These are phyloP conservation scores for Hesperia comma DNA, from an alignment of 2,888 invertebrate species.

Conservation along the genomic window DNA sequence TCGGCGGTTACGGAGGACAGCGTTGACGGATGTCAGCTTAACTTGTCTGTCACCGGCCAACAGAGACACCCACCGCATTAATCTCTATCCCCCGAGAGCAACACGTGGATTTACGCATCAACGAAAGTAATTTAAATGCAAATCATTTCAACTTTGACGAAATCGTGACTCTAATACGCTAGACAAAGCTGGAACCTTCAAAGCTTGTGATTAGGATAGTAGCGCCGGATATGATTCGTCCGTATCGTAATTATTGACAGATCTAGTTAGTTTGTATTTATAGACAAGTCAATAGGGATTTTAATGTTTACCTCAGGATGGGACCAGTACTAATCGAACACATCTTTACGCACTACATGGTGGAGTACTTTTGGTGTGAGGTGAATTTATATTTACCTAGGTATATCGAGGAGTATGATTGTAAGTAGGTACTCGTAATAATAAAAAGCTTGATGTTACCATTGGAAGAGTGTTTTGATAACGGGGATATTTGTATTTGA, in stretches of 20 bases:
- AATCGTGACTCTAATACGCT: constrained; percentile 75
- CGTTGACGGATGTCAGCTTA: constrained; percentile 84
- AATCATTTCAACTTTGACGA: constrained; percentile 79
- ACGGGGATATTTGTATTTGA: too few relatives aligned
- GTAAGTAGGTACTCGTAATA: too few relatives aligned
- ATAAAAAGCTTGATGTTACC: too few relatives aligned
- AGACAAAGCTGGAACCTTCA: constrained; percentile 61
- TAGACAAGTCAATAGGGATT: neutral
- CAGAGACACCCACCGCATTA: constrained; percentile 77
- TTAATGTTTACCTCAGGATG: neutral
- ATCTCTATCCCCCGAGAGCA: constrained; percentile 79
- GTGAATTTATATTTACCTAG: too few relatives aligned
- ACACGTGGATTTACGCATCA: constrained; percentile 81
- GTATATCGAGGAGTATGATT: too few relatives aligned
- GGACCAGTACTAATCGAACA: too few relatives aligned
- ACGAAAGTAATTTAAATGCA: constrained; percentile 83
- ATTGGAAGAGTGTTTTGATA: too few relatives aligned
- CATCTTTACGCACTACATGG: too few relatives aligned
- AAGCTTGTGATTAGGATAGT: constrained; percentile 56
- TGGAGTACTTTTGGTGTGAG: too few relatives aligned
- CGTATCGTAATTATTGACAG: constrained; percentile 20
- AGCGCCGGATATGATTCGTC: constrained; percentile 7
- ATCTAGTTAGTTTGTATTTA: constrained; percentile 18
- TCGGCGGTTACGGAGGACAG: constrained; percentile 73
- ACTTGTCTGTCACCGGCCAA: constrained; percentile 76